Percentiles rank a stretch among this genome's conserved stretches.
Conservation (phyloP, 2,113 vertebrate species). For the Taurulus bubalis region DNA sequence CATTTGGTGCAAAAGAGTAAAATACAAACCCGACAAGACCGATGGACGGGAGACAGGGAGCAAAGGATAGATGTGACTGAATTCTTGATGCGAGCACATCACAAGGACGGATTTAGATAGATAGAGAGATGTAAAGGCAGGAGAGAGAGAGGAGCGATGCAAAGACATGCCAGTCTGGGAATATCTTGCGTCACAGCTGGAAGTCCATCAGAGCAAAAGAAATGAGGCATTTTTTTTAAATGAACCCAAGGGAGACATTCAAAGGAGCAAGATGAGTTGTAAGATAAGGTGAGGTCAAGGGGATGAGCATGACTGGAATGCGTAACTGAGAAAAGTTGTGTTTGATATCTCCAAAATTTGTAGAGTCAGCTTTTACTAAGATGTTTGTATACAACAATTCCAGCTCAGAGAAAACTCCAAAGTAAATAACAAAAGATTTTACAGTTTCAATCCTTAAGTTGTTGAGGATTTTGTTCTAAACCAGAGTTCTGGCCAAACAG, state of each 20-base stretch:
- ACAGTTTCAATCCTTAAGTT: background rate
- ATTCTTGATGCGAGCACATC: conserved; percentile 68
- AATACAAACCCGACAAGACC: conserved; percentile 9
- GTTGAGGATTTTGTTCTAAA: conserved; percentile 9
- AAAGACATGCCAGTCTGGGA: conserved; percentile 44
- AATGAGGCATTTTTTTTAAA: conserved; percentile 55
- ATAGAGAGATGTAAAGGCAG: conserved; percentile 44
- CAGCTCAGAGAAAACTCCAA: conserved; percentile 8
- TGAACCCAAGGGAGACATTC: conserved; percentile 39
- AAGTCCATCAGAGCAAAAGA: conserved; percentile 54
- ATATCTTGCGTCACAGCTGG: conserved; percentile 69
- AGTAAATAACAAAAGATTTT: background rate
- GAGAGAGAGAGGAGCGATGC: background rate
- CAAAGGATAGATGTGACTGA: conserved; percentile 64
- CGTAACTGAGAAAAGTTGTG: conserved; percentile 39
- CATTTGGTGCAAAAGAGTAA: conserved; percentile 23
- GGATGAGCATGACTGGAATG: conserved; percentile 38
- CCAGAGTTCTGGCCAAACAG: background rate
- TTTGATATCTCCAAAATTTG: conserved; percentile 26
- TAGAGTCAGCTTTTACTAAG: conserved; percentile 37
- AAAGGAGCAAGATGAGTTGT: conserved; percentile 25
- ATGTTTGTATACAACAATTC: conserved; percentile 5
- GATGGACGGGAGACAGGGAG: conserved; percentile 43
- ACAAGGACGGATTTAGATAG: conserved; percentile 38
- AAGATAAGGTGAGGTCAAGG: conserved; percentile 51